Conservation (phyloP, 2,113 vertebrate genomes). For the Pimephales promelas region DNA sequence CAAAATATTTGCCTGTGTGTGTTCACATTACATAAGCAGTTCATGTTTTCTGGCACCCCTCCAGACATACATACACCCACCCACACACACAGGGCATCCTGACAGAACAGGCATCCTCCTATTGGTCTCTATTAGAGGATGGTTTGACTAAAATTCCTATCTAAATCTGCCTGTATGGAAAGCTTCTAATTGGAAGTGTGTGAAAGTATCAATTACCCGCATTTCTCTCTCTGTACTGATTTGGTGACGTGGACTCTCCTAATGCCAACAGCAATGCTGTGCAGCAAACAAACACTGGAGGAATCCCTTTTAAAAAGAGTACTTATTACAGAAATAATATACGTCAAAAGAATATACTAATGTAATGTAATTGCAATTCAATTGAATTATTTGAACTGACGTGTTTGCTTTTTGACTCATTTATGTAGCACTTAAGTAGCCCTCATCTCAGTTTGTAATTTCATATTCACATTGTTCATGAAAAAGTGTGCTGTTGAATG, state of each 20-base stretch:
- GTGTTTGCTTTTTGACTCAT: background rate
- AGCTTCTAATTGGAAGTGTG: background rate
- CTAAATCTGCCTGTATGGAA: background rate
- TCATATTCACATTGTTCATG: background rate
- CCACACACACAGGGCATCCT: background rate
- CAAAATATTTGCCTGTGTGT: conserved; percentile 15
- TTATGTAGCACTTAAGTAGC: background rate
- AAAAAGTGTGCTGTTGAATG: background rate
- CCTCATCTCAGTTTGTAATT: background rate
- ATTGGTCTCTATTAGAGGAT: background rate
- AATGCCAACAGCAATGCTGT: background rate
- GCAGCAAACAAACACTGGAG: background rate
- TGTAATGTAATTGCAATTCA: background rate
- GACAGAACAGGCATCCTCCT: background rate
- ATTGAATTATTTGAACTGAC: background rate
- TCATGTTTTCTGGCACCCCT: conserved; percentile 10
- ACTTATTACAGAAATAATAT: background rate
- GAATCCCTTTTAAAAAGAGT: background rate
- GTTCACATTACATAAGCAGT: background rate
- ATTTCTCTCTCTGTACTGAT: background rate
- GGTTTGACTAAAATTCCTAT: background rate
- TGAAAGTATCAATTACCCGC: background rate
- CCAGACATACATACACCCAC: background rate
- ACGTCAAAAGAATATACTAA: background rate
- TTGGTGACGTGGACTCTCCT: background rate